Evolutionary conservation across 2,888 invertebrate species (phyloP).

Genomic region (Neria commutata): DNA sequence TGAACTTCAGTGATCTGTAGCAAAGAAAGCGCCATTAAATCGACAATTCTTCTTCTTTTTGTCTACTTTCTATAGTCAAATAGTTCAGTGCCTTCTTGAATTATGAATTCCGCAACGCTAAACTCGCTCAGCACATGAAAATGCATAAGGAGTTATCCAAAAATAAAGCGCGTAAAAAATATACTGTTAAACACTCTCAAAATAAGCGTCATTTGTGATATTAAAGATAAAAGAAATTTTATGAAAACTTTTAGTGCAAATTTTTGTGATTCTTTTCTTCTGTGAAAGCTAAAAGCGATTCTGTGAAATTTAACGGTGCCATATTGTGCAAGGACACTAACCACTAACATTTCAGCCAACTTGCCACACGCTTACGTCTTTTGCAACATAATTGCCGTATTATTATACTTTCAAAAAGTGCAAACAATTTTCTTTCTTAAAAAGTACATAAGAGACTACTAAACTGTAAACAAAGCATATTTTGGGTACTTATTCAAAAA

Average conservation of each 20-base stretch:
- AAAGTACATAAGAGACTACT: too few relatives aligned
- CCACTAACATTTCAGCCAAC: too few relatives aligned
- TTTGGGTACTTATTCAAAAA: too few relatives aligned
- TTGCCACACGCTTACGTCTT: too few relatives aligned
- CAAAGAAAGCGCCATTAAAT: constrained; percentile 16
- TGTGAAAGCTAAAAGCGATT: neutral
- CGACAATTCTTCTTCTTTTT: too few relatives aligned
- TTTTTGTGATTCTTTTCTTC: constrained; percentile 10
- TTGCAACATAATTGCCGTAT: too few relatives aligned
- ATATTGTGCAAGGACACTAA: neutral
- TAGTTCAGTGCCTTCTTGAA: too few relatives aligned
- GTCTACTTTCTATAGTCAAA: too few relatives aligned
- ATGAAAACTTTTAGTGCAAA: constrained; percentile 23
- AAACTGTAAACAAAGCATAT: too few relatives aligned
- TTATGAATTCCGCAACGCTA: too few relatives aligned
- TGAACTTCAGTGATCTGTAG: constrained; percentile 17
- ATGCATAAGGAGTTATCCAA: constrained; percentile 59
- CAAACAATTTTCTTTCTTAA: too few relatives aligned
- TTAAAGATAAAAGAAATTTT: constrained; percentile 27
- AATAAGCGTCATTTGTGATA: constrained; percentile 46
- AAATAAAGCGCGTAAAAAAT: constrained; percentile 58
- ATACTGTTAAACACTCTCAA: constrained; percentile 30
- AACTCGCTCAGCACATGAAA: constrained; percentile 48
- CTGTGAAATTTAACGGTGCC: neutral
- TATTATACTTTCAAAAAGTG: too few relatives aligned